Conservation (phyloP, 2,113 vertebrate species). For the Melanotaenia duboulayi region DNA sequence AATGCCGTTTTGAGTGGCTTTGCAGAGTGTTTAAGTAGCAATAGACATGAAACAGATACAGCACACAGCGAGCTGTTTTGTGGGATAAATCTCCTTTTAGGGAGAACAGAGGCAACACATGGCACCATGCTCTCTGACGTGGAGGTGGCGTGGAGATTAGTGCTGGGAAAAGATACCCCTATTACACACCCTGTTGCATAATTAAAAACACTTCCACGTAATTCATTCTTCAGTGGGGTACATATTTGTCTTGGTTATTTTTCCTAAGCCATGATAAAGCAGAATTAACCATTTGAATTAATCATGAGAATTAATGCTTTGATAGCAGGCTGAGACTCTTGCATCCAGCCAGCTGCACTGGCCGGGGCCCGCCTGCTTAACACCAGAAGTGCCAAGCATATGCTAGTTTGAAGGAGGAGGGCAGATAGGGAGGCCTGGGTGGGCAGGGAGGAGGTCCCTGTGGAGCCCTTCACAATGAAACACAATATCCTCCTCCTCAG, state of each 20-base stretch:
- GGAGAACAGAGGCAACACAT: slow-evolving; percentile 70
- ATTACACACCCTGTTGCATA: slow-evolving; percentile 81
- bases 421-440: slow-evolving; percentile 75
- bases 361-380: slow-evolving; percentile 77
- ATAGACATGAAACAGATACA: slow-evolving; percentile 37
- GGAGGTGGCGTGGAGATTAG: slow-evolving; percentile 75
- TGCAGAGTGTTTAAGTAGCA: slow-evolving; percentile 41
- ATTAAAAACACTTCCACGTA: slow-evolving; percentile 78
- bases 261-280: slow-evolving; percentile 78
- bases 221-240: slow-evolving; percentile 81
- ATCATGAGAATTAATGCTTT: slow-evolving; percentile 86
- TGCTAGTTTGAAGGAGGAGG: slow-evolving; percentile 84
- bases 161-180: slow-evolving; percentile 59
- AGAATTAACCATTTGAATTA: slow-evolving; percentile 87
- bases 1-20: slow-evolving; percentile 40
- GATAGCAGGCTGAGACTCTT: slow-evolving; percentile 71
- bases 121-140: slow-evolving; percentile 64
- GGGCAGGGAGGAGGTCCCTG: slow-evolving; percentile 82
- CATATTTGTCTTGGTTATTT: slow-evolving; percentile 87
- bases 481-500: slow-evolving; percentile 86
- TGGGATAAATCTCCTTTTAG: slow-evolving; percentile 75
- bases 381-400: slow-evolving; percentile 89
- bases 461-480: slow-evolving; percentile 89
- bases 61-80: slow-evolving; percentile 33
- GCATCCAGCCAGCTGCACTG: slow-evolving; percentile 93